Evolutionary conservation across 2,113 vertebrate species (phyloP), one percentile per base, ranked within the genome.

Genomic region (Rafetus swinhoei): DNA sequence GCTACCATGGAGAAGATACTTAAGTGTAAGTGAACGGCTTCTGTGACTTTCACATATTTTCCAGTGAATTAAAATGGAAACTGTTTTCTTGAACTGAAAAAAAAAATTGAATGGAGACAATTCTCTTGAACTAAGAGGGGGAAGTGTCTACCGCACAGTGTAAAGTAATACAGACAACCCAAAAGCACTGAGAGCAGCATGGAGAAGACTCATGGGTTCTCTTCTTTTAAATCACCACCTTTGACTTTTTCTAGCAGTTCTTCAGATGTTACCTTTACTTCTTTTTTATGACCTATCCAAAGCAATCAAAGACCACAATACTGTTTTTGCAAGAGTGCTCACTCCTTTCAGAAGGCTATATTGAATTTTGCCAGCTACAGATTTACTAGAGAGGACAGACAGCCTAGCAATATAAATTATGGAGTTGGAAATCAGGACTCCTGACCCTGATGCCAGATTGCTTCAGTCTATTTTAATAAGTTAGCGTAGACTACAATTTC

Each of bases 391-490:
- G 95, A 50, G 53, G n/a, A 84, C 72, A 90, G 81, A 89, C 84
- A 93, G 32, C 39, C 45, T 82, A 54, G 14, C 93, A 93, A 93
- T 27, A 89, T 79, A 39, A 95, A 92, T 35, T 87, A 93, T 16
- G 25, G 84, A 39, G 57, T 50, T 74, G 29, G 29, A 45, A 93
- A 59, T 82, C 56, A 92, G 86, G 87, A 85, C 65, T 92, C 89
- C 35, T 87, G 82, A 85, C 90, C 77, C 85, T 69, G 54, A 74
- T 93, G 93, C 79, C 84, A 91, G 89, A 85, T 74, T 91, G 56
- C 27, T 92, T 54, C 81, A 95, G 35, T 89, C 52, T 84, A 59
- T 95, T 95, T 97, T 90, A 95, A 95, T 95, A 96, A 97, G 96
- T 94, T 84, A 95, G 22, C 82, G 86, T 94, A 90, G 89, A 80